phyloP scores from a whole-genome alignment of 2,888 invertebrate species.

The Heliconius cydno region DNA sequence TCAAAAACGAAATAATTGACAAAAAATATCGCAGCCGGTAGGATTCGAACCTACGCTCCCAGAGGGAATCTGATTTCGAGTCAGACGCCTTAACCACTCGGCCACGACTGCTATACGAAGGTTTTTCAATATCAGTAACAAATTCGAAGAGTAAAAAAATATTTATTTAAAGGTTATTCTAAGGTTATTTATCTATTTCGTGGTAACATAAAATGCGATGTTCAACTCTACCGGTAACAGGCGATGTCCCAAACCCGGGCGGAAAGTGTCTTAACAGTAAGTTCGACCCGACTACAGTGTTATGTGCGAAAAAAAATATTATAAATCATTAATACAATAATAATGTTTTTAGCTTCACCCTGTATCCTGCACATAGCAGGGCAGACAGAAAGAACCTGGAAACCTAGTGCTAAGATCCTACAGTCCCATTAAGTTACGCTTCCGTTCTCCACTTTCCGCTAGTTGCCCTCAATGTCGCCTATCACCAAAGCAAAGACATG shows the following conservation, averaged over 20 bases:
- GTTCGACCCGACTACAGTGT: too few relatives aligned
- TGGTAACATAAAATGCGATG: too few relatives aligned
- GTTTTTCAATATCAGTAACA: not conserved
- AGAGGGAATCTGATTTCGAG: constrained; percentile 94
- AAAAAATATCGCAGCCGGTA: constrained; percentile 88
- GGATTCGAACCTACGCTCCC: constrained; percentile 96
- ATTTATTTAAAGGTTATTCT: too few relatives aligned
- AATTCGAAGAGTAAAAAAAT: not conserved
- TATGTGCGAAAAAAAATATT: too few relatives aligned
- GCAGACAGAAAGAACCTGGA: not conserved
- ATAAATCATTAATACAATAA: too few relatives aligned
- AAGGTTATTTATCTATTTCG: too few relatives aligned
- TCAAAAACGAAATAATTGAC: constrained; percentile 12
- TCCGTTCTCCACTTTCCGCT: too few relatives aligned
- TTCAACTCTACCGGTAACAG: too few relatives aligned
- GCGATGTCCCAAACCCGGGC: too few relatives aligned
- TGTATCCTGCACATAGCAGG: not conserved
- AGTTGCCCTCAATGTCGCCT: not conserved
- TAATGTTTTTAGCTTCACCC: not conserved
- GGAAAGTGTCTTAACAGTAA: too few relatives aligned
- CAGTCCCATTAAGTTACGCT: too few relatives aligned
- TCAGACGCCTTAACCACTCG: constrained; percentile 89
- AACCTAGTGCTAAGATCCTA: not conserved
- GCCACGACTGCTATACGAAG: constrained; percentile 84
- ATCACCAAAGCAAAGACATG: too few relatives aligned